These are phyloP conservation scores for Macrosiphum euphorbiae DNA, from an alignment of 2,888 invertebrate genomes.

Conservation along the genomic window DNA sequence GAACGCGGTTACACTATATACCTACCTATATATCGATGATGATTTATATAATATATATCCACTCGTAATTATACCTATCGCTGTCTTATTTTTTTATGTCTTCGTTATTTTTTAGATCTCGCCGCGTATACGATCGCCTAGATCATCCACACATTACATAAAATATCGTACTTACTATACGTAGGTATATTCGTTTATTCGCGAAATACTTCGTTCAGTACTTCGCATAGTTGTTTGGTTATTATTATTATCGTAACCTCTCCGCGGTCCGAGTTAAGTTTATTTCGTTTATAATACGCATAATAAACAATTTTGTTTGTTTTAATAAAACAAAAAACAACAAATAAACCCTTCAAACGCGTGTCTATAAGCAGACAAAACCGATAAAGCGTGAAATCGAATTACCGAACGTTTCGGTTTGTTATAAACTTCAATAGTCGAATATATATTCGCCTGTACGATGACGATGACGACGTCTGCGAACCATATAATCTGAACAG, in stretches of 20 bases:
- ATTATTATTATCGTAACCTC: background rate
- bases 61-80: background rate
- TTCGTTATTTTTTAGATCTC: conserved; percentile 6
- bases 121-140: background rate
- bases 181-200: background rate
- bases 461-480: background rate
- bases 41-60: background rate
- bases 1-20: background rate
- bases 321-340: background rate
- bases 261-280: background rate
- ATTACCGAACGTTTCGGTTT: background rate
- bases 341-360: background rate
- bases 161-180: background rate
- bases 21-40: background rate
- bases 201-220: background rate
- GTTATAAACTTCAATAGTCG: background rate
- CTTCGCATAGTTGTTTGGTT: background rate
- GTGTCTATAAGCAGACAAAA: background rate
- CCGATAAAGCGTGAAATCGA: background rate
- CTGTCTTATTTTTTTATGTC: background rate
- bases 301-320: no score
- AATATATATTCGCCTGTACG: background rate
- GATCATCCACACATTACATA: background rate
- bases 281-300: background rate
- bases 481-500: background rate